A percentile compares a stretch with the other conserved stretches of the same genome.
Evolutionary conservation across 2,113 vertebrate genomes (phyloP).

Genomic region (Bubalus kerabau): DNA sequence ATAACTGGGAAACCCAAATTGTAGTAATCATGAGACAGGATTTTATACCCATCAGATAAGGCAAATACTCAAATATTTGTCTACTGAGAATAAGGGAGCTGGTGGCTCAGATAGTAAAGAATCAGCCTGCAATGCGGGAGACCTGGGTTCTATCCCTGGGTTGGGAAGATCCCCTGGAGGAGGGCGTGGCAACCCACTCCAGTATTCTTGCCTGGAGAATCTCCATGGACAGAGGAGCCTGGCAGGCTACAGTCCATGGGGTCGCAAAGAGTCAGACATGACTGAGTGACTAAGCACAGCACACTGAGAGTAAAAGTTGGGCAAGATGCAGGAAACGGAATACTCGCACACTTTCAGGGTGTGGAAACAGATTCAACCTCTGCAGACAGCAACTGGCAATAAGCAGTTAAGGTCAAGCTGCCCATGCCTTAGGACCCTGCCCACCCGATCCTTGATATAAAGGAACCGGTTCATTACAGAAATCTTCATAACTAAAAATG

Average conservation of each 20-base stretch:
- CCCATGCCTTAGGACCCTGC: not conserved
- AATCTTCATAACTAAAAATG: not conserved
- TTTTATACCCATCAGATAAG: not conserved
- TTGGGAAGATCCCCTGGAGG: not conserved
- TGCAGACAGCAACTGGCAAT: accelerated
- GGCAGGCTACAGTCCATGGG: not conserved
- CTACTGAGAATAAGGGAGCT: not conserved
- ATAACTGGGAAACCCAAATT: not conserved
- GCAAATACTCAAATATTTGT: not conserved
- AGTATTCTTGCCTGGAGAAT: not conserved
- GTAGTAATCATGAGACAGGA: not conserved
- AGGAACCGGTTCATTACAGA: not conserved
- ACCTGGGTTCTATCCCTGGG: not conserved
- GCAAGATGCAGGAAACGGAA: not conserved
- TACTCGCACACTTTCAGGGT: accelerated
- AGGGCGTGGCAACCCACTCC: not conserved
- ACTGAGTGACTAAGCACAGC: not conserved
- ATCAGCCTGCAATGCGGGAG: accelerated
- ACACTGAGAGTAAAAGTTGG: not conserved
- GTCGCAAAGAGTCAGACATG: not conserved
- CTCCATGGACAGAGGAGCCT: not conserved
- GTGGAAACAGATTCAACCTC: not conserved
- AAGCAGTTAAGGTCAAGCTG: not conserved
- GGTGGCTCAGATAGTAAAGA: not conserved
- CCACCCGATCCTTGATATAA: not conserved